Base-by-base conservation (phyloP, 2,888 invertebrate genomes). In the Hydroisotoma schaefferi region DNA sequence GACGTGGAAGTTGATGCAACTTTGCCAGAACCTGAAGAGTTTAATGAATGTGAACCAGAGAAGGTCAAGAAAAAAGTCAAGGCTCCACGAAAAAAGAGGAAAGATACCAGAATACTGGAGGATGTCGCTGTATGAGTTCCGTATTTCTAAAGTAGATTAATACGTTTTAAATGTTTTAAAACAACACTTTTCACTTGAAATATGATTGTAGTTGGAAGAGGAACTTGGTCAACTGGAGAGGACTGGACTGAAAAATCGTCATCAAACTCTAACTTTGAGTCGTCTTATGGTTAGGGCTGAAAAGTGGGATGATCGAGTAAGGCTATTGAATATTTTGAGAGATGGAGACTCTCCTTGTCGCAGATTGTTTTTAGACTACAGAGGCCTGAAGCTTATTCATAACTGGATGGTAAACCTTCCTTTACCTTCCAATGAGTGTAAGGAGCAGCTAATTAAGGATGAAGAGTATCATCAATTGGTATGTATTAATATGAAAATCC, bases 241-340 rank as follows among this genome's bases (percentile, higher is more conserved):
- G 47, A 85, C 86, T 38, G 92, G 92, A 0, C 80, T 97, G 55
- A 89, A 90, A 77, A 94, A 93, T 78, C 88, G 92, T 75, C 84
- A 85, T 20, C 93, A 95, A 74, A 95, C 95, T 0, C 80, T 97
- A 51, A 88, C 88, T 10, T 79, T 97, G 48, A 90, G 91, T 71
- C 86, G 97, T 58, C 83, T 94, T 59, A 93, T 97, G 85, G 92
- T 97, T 22, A 84, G 95, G 8, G 93, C 92, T 1, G 91, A 94
- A 79, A 85, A 89, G 64, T 80, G 85, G 2, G 83, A 85, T 68
- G 87, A 90, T 48, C 83, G 65, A 66, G 80, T 77, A 33, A 84
- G 87, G 59, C 78, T 97, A 3, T 79, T 97, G 68, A 82, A 86
- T 15, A 81, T 95, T 38, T 80, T 97, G 61, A 84, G 88, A 59